phyloP scores from a whole-genome alignment of 2,888 invertebrate genomes.

The Oscheius myriophilus region DNA sequence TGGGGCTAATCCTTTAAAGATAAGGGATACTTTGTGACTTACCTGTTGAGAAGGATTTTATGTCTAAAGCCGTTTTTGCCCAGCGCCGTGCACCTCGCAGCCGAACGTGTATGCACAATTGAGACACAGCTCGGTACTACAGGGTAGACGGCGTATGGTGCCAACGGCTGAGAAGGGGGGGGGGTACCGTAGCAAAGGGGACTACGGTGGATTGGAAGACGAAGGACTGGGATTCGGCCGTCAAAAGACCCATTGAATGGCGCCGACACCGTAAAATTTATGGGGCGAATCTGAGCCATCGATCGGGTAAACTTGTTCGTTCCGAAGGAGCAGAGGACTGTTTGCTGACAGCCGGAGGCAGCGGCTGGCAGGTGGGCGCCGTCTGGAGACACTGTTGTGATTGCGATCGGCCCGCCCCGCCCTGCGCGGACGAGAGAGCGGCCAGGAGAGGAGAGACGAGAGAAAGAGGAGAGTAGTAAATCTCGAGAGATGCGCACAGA shows the following conservation, averaged over 20 bases:
- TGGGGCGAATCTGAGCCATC: conserved; percentile 25
- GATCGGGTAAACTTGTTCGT: background rate
- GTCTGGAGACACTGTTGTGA: conserved; percentile 18
- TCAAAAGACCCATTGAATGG: conserved; percentile 31
- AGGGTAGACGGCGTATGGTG: conserved; percentile 31
- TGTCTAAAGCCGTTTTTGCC: background rate
- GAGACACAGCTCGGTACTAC: conserved; percentile 37
- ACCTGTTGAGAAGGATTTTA: background rate
- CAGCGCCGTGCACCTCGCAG: conserved; percentile 26
- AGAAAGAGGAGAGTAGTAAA: conserved; percentile 12
- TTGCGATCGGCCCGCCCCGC: conserved; percentile 13
- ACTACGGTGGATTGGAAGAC: background rate
- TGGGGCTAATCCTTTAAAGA: no score
- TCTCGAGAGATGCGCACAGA: conserved; percentile 3
- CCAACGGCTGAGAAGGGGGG: no score
- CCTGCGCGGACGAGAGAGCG: conserved; percentile 2
- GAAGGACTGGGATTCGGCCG: background rate
- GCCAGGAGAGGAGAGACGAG: background rate
- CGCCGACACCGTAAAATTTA: conserved; percentile 31
- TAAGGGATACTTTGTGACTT: no score
- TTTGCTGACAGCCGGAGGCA: conserved; percentile 2
- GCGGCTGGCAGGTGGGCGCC: background rate
- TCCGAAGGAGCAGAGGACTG: background rate
- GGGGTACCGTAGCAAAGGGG: background rate
- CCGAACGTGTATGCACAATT: conserved; percentile 33